A percentile compares a stretch with the other conserved stretches of the same genome.
Evolutionary conservation across 2,888 invertebrate genomes (phyloP).

Genomic region (Chymomyza procnemis): DNA sequence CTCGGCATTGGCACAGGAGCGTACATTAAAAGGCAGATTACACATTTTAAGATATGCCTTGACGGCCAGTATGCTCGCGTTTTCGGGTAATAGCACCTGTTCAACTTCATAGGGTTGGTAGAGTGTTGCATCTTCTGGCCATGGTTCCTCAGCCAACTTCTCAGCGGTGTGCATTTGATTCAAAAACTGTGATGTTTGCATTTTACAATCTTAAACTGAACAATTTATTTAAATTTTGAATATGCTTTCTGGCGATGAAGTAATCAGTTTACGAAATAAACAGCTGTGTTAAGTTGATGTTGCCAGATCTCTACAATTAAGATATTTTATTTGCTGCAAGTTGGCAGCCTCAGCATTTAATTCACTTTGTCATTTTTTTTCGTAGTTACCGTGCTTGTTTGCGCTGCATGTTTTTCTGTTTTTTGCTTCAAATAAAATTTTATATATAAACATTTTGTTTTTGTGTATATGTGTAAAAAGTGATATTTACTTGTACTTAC

Average conservation of each 20-base stretch:
- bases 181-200: constrained; percentile 66
- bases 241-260: constrained; percentile 55
- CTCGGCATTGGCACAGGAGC: constrained; percentile 93
- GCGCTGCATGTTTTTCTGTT: constrained; percentile 53
- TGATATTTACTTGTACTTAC: constrained; percentile 12
- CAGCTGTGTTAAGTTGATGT: background rate
- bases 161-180: constrained; percentile 73
- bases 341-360: background rate
- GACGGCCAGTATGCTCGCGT: constrained; percentile 94
- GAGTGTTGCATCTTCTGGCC: constrained; percentile 91
- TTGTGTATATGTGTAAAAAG: background rate
- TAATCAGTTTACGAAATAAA: constrained; percentile 35
- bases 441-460: background rate
- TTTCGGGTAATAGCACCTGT: constrained; percentile 95
- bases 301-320: background rate
- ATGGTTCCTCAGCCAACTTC: constrained; percentile 88
- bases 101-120: constrained; percentile 95
- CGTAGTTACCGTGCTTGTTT: constrained; percentile 23
- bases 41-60: constrained; percentile 97
- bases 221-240: constrained; percentile 17
- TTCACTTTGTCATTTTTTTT: background rate
- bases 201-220: constrained; percentile 33
- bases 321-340: background rate
- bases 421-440: constrained; percentile 40
- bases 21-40: constrained; percentile 88